Evolutionary conservation across 2,797 vertebrate species (phyloP), one percentile per base, ranked within the genome.

Genomic region (Epinephelus coioides): DNA sequence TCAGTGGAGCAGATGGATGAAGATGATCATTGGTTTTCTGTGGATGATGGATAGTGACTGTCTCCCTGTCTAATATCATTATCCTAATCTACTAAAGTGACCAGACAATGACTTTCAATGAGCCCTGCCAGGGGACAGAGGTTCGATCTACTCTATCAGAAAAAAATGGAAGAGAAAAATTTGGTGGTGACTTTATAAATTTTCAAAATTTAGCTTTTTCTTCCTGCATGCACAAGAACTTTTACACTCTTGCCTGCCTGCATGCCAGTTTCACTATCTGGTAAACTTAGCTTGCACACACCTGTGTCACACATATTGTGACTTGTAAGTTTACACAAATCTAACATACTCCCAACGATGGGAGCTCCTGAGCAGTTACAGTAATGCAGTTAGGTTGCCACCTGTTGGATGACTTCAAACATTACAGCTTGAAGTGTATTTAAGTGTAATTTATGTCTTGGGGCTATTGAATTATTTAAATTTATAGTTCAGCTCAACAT

Each of bases 361-460:
- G 34, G 55, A 47, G 55, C 49, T 40, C 1, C 23, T 2, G 40
- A 51, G 38, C 34, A 9, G 69, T 61, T 6, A 30, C 27, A 30
- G 27, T 30, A 1, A 44, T 83, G 81, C 60, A 56, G 53, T 75
- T 30, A 82, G 71, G 50, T 75, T 21, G 82, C 90, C 95, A 85
- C 73, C 94, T 94, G 76, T 72, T 93, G 95, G 92, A 69, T 4
- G 5, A 43, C 9, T 3, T 8, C 0, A 61, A 57, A 64, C 54
- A 85, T 59, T 81, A 23, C 83, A 83, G 1, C n/a, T 23, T 75
- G 3, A 47, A 56, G 17, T 70, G 43, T n/a, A 34, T 50, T 1
- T 70, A 34, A 55, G 53, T 66, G 17, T 51, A 49, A 43, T 10
- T 43, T 43, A 43, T 10, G 40, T 10, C 40, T 11, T 12, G 11